A percentile compares a stretch with the other conserved stretches of the same genome.
phyloP scores from a whole-genome alignment of 2,888 invertebrate genomes.

The Thelaira solivaga region DNA sequence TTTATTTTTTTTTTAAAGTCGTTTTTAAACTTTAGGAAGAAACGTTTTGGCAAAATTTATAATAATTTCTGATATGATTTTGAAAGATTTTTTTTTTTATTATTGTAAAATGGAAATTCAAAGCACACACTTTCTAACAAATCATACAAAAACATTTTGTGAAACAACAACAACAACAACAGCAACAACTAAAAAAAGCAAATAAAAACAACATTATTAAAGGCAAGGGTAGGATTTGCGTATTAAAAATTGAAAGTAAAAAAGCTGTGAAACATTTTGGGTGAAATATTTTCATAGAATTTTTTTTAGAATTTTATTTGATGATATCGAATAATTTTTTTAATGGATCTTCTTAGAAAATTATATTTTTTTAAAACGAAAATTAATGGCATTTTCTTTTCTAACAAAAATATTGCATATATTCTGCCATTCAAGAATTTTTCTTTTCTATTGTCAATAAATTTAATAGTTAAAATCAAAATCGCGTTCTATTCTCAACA shows the following conservation, averaged over 20 bases:
- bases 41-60: slow-evolving; percentile 35
- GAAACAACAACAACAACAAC: neutral
- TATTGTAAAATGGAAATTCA: slow-evolving; percentile 29
- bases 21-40: slow-evolving; percentile 37
- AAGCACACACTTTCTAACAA: slow-evolving; percentile 59
- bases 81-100: neutral
- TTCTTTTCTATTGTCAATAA: too few relatives aligned
- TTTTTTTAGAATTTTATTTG: too few relatives aligned
- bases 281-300: too few relatives aligned
- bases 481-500: too few relatives aligned
- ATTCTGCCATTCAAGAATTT: too few relatives aligned
- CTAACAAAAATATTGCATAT: too few relatives aligned
- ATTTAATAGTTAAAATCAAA: too few relatives aligned
- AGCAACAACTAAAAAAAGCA: neutral
- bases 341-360: too few relatives aligned
- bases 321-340: too few relatives aligned
- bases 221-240: neutral
- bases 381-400: too few relatives aligned
- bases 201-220: neutral
- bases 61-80: slow-evolving; percentile 34
- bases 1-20: slow-evolving; percentile 2
- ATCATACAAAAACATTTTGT: slow-evolving; percentile 36
- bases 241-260: neutral
- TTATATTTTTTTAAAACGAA: too few relatives aligned
- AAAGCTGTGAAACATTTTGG: too few relatives aligned